Percentiles rank a stretch among this genome's conserved stretches.
Conservation (phyloP, 1,140 invertebrate genomes). For the Caenorhabditis latens region DNA sequence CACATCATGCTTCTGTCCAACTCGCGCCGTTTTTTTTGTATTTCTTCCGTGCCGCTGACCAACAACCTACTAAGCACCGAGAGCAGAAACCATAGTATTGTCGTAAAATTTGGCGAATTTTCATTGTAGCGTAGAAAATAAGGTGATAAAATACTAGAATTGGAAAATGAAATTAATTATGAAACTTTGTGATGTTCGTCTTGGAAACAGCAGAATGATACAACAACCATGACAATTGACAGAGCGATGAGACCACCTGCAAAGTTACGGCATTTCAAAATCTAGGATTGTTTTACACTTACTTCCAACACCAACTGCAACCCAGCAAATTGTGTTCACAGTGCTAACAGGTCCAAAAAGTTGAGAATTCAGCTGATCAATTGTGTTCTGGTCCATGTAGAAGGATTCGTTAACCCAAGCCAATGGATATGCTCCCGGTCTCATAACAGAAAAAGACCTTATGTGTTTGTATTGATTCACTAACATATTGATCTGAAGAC, state of each 20-base stretch:
- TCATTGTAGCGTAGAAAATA: background rate
- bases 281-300: background rate
- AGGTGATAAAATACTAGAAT: background rate
- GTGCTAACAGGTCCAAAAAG: constrained; percentile 34
- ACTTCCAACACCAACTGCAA: constrained; percentile 61
- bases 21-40: constrained; percentile 27
- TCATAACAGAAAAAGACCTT: constrained; percentile 58
- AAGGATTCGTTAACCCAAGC: constrained; percentile 63
- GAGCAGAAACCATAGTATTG: constrained; percentile 34
- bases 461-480: constrained; percentile 54
- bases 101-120: background rate
- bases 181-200: constrained; percentile 36
- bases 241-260: constrained; percentile 57
- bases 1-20: constrained; percentile 38
- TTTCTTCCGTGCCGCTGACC: constrained; percentile 36
- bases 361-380: constrained; percentile 56
- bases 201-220: constrained; percentile 52
- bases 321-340: constrained; percentile 58
- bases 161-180: constrained; percentile 33
- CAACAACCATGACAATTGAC: constrained; percentile 56
- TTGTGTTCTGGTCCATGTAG: constrained; percentile 59
- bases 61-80: constrained; percentile 37
- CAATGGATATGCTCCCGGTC: constrained; percentile 64
- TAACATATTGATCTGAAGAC: constrained; percentile 65
- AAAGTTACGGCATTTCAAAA: background rate